phyloP scores from a whole-genome alignment of 2,888 invertebrate genomes.

The Abscondita cerata region DNA sequence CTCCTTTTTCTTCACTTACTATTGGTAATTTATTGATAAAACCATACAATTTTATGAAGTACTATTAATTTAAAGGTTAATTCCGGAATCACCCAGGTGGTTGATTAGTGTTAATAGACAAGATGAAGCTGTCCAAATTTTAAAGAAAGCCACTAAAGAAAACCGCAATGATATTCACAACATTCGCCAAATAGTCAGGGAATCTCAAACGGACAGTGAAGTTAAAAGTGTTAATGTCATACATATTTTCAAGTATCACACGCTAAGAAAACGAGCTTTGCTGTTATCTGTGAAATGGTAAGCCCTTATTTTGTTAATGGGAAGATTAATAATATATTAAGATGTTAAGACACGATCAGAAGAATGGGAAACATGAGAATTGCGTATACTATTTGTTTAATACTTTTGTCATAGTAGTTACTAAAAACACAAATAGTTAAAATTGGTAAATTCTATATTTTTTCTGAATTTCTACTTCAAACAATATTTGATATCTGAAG shows the following conservation, averaged over 20 bases:
- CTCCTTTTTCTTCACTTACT: neutral
- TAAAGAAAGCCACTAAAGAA: slow-evolving; percentile 51
- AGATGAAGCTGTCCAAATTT: slow-evolving; percentile 60
- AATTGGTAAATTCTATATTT: no score
- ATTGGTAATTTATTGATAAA: neutral
- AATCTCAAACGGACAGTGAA: neutral
- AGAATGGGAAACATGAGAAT: no score
- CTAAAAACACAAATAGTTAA: no score
- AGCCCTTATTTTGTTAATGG: no score
- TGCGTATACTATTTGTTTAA: no score
- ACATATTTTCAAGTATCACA: slow-evolving; percentile 60
- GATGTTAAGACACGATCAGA: no score
- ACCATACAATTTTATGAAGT: neutral
- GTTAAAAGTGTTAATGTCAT: neutral
- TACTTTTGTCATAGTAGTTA: no score
- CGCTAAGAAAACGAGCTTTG: slow-evolving; percentile 61
- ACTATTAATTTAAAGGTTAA: slow-evolving; percentile 50
- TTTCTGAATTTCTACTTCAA: no score
- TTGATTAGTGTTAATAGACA: slow-evolving; percentile 63
- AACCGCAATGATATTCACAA: slow-evolving; percentile 46
- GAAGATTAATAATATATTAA: no score
- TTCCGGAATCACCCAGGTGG: slow-evolving; percentile 71
- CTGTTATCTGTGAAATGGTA: slow-evolving; percentile 66
- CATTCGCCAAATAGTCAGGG: slow-evolving; percentile 47
- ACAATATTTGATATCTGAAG: no score